Evolutionary conservation across 2,113 vertebrate genomes (phyloP).

Genomic region (Gymnorhina tibicen): DNA sequence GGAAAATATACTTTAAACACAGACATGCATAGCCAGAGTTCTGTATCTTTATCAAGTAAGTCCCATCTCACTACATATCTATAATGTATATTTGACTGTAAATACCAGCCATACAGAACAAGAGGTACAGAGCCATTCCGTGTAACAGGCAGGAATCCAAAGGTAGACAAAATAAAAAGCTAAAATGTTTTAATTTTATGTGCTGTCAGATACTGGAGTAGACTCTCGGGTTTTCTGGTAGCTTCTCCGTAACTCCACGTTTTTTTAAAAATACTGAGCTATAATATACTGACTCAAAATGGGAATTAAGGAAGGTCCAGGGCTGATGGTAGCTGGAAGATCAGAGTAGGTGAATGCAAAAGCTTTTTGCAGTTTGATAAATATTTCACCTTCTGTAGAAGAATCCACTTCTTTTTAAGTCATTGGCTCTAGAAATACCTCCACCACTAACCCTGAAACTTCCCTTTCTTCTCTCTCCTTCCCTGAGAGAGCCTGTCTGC

Average conservation of each 20-base stretch:
- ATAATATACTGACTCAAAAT: neutral
- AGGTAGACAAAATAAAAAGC: neutral
- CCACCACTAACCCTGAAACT: neutral
- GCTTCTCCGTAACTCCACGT: neutral
- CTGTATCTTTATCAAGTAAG: neutral
- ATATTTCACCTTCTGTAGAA: neutral
- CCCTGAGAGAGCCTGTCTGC: neutral
- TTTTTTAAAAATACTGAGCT: neutral
- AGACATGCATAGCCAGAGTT: neutral
- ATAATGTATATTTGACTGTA: neutral
- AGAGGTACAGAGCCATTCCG: neutral
- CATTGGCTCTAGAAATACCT: neutral
- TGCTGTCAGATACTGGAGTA: neutral
- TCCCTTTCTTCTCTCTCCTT: neutral
- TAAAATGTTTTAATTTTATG: neutral
- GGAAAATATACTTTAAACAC: neutral
- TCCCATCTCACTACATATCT: neutral
- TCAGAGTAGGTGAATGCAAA: neutral
- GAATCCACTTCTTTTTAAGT: neutral
- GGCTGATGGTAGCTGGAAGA: neutral
- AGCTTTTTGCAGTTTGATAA: neutral
- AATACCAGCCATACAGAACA: neutral
- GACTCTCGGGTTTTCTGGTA: neutral
- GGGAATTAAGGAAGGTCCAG: neutral
- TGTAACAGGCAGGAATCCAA: neutral